These are phyloP conservation scores for Saccostrea echinata DNA, from an alignment of 1,140 invertebrate species.

Conservation along the genomic window DNA sequence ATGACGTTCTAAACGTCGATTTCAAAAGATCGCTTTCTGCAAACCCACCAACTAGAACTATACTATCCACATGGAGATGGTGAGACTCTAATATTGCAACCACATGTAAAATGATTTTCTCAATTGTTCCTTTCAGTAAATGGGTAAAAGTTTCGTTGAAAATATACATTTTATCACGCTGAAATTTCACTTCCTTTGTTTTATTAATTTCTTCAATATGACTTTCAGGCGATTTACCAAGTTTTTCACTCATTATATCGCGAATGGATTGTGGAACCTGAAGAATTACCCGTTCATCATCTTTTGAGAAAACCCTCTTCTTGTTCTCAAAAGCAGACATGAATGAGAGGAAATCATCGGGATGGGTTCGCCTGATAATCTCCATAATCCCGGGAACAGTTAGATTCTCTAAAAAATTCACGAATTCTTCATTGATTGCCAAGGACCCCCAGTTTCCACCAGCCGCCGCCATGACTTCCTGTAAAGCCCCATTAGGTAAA, in stretches of 20 bases:
- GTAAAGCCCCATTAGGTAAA: constrained; percentile 33
- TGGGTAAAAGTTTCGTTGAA: constrained; percentile 32
- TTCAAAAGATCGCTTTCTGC: constrained; percentile 41
- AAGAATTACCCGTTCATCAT: constrained; percentile 33
- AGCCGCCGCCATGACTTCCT: constrained; percentile 52
- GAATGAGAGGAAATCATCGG: constrained; percentile 51
- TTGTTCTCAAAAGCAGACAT: constrained; percentile 58
- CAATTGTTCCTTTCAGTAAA: constrained; percentile 36
- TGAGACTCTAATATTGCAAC: background rate
- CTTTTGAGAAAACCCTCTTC: constrained; percentile 49
- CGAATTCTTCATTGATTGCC: constrained; percentile 57
- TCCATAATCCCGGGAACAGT: constrained; percentile 46
- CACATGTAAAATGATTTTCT: constrained; percentile 2
- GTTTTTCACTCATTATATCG: background rate
- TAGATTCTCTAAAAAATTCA: constrained; percentile 26
- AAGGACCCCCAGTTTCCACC: constrained; percentile 60
- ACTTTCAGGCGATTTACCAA: constrained; percentile 17
- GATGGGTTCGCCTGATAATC: constrained; percentile 39
- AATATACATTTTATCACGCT: constrained; percentile 46
- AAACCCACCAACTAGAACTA: constrained; percentile 50
- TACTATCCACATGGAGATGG: background rate
- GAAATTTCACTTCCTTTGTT: background rate
- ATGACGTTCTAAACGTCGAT: constrained; percentile 12
- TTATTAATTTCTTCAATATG: background rate
- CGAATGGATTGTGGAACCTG: constrained; percentile 45